phyloP scores from a whole-genome alignment of 23 tunicate genomes.

The Botrylloides violaceus region DNA sequence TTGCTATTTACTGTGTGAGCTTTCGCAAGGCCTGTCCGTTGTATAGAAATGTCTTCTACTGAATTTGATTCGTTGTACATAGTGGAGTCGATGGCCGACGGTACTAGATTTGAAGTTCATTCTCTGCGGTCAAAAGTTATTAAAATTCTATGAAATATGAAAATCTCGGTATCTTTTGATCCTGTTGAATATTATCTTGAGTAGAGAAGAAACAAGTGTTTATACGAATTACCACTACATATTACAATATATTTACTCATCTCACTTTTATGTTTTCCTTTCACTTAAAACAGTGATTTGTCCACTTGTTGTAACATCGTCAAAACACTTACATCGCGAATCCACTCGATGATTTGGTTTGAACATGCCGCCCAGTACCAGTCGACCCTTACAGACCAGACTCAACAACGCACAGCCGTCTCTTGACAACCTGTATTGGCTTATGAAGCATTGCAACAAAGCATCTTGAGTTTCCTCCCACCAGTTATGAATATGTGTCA shows the following conservation, averaged over 20 bases:
- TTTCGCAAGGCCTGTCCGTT: too few species aligned
- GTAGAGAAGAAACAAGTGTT: not conserved
- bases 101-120: too few species aligned
- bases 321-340: not conserved
- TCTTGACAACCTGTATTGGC: not conserved
- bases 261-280: not conserved
- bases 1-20: too few species aligned
- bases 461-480: not conserved
- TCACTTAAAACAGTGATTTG: not conserved
- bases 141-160: too few species aligned
- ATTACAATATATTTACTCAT: not conserved
- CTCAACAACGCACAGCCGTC: constrained; percentile 1
- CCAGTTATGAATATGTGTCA: not conserved
- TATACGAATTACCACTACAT: not conserved
- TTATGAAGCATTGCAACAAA: not conserved
- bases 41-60: too few species aligned
- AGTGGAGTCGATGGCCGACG: too few species aligned
- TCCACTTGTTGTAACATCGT: not conserved
- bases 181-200: not conserved
- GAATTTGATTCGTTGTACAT: too few species aligned
- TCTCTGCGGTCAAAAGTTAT: too few species aligned
- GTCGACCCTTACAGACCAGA: not conserved
- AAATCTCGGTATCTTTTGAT: not conserved
- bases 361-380: constrained; percentile 1
- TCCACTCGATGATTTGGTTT: not conserved